Evolutionary conservation across 2,797 vertebrate genomes (phyloP).

Genomic region (Amblyopsis hoosieri): DNA sequence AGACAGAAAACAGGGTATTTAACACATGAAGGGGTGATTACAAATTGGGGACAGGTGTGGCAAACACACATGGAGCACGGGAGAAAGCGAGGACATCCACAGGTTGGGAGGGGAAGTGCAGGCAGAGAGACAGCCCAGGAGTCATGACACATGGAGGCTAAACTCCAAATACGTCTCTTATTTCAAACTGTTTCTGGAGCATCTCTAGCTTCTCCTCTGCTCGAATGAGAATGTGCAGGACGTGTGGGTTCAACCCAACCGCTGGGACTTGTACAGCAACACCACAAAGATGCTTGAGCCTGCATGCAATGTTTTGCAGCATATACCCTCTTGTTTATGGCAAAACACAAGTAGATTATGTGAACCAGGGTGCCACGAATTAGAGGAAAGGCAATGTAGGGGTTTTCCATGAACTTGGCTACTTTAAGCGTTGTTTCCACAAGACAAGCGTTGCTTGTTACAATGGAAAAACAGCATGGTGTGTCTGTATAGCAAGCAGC

Average conservation of each 20-base stretch:
- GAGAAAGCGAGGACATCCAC: too few relatives aligned
- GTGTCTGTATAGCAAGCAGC: constrained; percentile 74
- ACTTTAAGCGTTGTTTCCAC: constrained; percentile 61
- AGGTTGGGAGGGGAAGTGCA: too few relatives aligned
- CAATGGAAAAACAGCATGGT: constrained; percentile 66
- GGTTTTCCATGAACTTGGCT: constrained; percentile 70
- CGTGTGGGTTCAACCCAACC: constrained; percentile 3
- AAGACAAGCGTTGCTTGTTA: constrained; percentile 53
- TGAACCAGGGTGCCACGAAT: constrained; percentile 23
- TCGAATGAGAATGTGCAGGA: constrained; percentile 30
- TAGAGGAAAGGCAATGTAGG: constrained; percentile 32
- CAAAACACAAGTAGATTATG: constrained; percentile 55
- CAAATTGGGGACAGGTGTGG: too few relatives aligned
- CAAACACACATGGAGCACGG: too few relatives aligned
- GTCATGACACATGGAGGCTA: constrained; percentile 38
- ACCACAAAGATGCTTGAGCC: not conserved
- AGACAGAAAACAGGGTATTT: too few relatives aligned
- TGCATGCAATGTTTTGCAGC: constrained; percentile 45
- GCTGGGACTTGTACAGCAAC: constrained; percentile 42
- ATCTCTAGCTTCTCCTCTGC: constrained; percentile 52
- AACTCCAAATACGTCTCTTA: constrained; percentile 63
- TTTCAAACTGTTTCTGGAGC: constrained; percentile 64
- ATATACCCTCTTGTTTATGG: constrained; percentile 55
- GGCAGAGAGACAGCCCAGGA: too few relatives aligned
- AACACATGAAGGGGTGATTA: too few relatives aligned